Conservation (phyloP, 2,888 invertebrate species). For the Therioaphis trifolii region DNA sequence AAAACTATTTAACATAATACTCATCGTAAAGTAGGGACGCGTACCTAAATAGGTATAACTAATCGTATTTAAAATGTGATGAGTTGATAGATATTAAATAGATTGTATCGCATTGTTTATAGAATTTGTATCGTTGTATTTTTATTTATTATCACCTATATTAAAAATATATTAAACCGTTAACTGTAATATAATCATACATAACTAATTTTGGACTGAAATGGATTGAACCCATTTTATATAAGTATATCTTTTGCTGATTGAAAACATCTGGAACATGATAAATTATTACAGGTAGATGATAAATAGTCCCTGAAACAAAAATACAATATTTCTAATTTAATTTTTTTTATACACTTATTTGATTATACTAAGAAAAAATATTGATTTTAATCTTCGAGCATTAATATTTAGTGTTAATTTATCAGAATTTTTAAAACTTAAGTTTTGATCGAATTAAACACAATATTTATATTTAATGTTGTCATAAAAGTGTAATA, state of each 20-base stretch:
- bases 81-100: slow-evolving; percentile 19
- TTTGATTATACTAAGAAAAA: too few relatives aligned
- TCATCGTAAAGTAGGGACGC: neutral
- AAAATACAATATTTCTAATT: too few relatives aligned
- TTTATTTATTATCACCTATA: neutral
- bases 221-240: neutral
- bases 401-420: too few relatives aligned
- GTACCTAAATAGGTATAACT: slow-evolving; percentile 1
- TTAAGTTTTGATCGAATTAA: too few relatives aligned
- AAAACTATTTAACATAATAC: slow-evolving; percentile 1
- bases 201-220: slow-evolving; percentile 27
- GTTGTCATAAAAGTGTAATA: too few relatives aligned
- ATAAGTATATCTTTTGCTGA: neutral
- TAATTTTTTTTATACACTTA: too few relatives aligned
- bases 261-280: slow-evolving; percentile 1
- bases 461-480: too few relatives aligned
- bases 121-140: slow-evolving; percentile 2
- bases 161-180: slow-evolving; percentile 4
- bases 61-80: slow-evolving; percentile 34
- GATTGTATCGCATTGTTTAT: neutral
- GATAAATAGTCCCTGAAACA: too few relatives aligned
- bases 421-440: too few relatives aligned
- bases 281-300: neutral
- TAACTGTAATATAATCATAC: slow-evolving; percentile 21
- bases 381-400: too few relatives aligned